These are phyloP conservation scores for Scaptomyza flava DNA, from an alignment of 2,888 invertebrate species.

Conservation along the genomic window DNA sequence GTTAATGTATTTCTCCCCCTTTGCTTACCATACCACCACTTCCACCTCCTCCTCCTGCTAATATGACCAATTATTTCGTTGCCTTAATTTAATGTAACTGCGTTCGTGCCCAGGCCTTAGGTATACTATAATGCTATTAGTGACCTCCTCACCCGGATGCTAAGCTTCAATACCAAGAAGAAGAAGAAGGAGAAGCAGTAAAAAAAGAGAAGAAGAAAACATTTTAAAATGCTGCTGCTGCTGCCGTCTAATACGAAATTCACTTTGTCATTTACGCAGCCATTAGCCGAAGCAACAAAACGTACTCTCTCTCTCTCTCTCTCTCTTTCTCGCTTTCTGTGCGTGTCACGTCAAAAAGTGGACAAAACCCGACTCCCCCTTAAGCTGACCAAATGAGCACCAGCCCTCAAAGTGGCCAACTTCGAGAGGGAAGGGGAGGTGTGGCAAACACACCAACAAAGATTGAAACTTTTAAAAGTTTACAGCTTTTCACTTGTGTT, in stretches of 20 bases:
- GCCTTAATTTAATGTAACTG: conserved; percentile 41
- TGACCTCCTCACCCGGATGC: conserved; percentile 44
- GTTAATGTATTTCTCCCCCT: conserved; percentile 20
- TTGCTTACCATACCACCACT: not conserved
- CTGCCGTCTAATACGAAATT: conserved; percentile 52
- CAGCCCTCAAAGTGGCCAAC: conserved; percentile 54
- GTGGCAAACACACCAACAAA: conserved; percentile 30
- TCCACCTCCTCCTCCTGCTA: conserved; percentile 13
- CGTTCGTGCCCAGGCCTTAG: conserved; percentile 25
- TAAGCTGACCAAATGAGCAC: conserved; percentile 71
- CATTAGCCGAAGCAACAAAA: conserved; percentile 69
- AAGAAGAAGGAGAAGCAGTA: not conserved
- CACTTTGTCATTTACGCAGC: conserved; percentile 78
- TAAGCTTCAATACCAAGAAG: conserved; percentile 32
- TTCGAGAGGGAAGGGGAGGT: conserved; percentile 10
- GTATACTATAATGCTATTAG: conserved; percentile 55
- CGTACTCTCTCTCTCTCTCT: conserved; percentile 32
- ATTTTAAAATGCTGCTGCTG: conserved; percentile 24
- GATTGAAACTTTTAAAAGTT: conserved; percentile 76
- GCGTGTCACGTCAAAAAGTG: conserved; percentile 71
- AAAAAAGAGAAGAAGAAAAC: conserved; percentile 8
- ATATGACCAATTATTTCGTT: conserved; percentile 48
- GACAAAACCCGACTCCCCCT: conserved; percentile 14
- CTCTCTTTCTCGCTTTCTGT: not conserved
- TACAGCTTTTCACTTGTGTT: conserved; percentile 69